phyloP scores from a whole-genome alignment of 1,140 invertebrate species.

The Plodia interpunctella region DNA sequence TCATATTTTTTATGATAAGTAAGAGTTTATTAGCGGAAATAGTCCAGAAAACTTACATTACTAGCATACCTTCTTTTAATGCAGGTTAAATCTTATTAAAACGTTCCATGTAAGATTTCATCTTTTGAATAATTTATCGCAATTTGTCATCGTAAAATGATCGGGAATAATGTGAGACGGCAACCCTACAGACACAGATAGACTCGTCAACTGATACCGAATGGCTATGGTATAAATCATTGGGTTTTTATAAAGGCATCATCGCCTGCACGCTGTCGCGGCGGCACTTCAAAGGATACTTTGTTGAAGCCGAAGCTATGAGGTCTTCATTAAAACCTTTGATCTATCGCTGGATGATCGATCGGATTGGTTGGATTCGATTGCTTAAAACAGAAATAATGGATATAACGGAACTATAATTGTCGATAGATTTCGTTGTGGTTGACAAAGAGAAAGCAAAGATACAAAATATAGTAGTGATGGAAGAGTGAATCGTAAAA shows the following conservation, averaged over 20 bases:
- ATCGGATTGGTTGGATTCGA: conserved; percentile 20
- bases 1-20: no score
- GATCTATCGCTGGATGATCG: conserved; percentile 29
- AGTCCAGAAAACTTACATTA: no score
- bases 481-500: no score
- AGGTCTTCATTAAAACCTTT: conserved; percentile 70
- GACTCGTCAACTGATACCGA: neutral
- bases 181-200: conserved; percentile 9
- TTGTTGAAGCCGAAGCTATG: conserved; percentile 54
- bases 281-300: conserved; percentile 45
- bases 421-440: no score
- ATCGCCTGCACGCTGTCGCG: conserved; percentile 21
- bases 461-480: no score
- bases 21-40: no score
- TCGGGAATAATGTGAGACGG: neutral
- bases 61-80: no score
- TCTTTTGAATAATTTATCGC: no score
- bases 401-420: neutral
- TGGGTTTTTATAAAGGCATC: conserved; percentile 22
- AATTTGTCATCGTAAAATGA: neutral
- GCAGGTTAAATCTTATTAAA: no score
- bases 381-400: conserved; percentile 7
- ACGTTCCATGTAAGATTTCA: no score
- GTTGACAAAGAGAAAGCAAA: no score
- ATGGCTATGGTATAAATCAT: conserved; percentile 17